A percentile compares a stretch with the other conserved stretches of the same genome.
Conservation (phyloP, 2,888 invertebrate species). For the Hypselothyrea guttata region DNA sequence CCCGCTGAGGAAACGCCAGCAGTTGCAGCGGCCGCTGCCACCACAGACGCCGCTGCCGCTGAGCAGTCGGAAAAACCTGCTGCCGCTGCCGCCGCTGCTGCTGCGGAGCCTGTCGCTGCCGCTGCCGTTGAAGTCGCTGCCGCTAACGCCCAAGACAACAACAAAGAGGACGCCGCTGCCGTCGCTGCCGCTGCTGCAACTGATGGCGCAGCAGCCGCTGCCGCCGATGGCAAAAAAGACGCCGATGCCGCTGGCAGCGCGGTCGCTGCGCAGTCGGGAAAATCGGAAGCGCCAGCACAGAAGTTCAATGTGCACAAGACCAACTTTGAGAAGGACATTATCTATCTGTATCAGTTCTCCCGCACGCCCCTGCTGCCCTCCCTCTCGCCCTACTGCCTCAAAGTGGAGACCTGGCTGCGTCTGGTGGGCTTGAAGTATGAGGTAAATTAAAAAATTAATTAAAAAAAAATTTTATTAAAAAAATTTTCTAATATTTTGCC, state of each 20-base stretch:
- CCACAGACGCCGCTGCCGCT: slow-evolving; percentile 74
- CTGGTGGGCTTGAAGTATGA: slow-evolving; percentile 96
- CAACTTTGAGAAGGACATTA: slow-evolving; percentile 95
- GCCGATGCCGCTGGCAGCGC: slow-evolving; percentile 81
- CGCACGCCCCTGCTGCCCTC: slow-evolving; percentile 95
- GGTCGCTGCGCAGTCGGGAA: slow-evolving; percentile 77
- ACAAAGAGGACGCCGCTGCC: slow-evolving; percentile 83
- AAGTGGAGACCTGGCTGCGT: slow-evolving; percentile 97
- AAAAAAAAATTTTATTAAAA: too few species aligned
- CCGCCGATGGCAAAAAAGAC: slow-evolving; percentile 83
- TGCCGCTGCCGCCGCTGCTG: slow-evolving; percentile 48
- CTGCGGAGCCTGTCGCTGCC: slow-evolving; percentile 59
- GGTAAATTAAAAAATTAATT: too few species aligned
- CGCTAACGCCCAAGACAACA: slow-evolving; percentile 82
- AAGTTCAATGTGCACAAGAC: slow-evolving; percentile 93
- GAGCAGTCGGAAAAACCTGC: slow-evolving; percentile 61
- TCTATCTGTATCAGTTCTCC: slow-evolving; percentile 96
- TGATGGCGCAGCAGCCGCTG: slow-evolving; percentile 34
- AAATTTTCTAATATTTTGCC: slow-evolving; percentile 61
- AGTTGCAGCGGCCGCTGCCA: slow-evolving; percentile 79
- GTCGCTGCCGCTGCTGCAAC: slow-evolving; percentile 69
- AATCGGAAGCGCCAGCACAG: slow-evolving; percentile 86
- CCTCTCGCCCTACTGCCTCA: slow-evolving; percentile 95
- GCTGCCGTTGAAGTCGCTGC: slow-evolving; percentile 69
- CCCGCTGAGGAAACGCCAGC: slow-evolving; percentile 83